Conservation (phyloP, 2,888 invertebrate genomes). For the Endomychus coccineus region DNA sequence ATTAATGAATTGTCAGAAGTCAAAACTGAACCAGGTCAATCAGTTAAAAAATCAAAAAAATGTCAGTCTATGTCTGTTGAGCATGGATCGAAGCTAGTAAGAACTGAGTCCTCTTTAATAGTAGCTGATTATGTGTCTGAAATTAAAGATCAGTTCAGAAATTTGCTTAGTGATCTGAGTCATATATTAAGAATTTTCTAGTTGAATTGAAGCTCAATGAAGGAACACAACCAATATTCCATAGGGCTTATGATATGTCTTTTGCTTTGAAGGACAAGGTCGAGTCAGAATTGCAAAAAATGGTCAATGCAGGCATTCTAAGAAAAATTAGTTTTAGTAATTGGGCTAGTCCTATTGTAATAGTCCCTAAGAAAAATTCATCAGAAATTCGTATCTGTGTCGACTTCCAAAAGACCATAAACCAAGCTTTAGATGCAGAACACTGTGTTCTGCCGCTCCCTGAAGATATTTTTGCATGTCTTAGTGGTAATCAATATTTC, state of each 20-base stretch:
- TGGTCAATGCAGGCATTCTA: slow-evolving; percentile 19
- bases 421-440: slow-evolving; percentile 23
- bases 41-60: too few relatives aligned
- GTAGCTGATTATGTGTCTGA: too few relatives aligned
- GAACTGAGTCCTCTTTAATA: too few relatives aligned
- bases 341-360: slow-evolving; percentile 30
- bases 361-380: slow-evolving; percentile 26
- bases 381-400: slow-evolving; percentile 27
- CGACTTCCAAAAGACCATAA: slow-evolving; percentile 30
- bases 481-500: slow-evolving; percentile 26
- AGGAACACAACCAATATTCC: slow-evolving; percentile 22
- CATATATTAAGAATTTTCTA: slow-evolving; percentile 12
- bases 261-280: slow-evolving; percentile 21
- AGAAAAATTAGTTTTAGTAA: slow-evolving; percentile 20
- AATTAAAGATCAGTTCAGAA: too few relatives aligned
- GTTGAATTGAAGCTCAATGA: slow-evolving; percentile 14
- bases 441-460: slow-evolving; percentile 30
- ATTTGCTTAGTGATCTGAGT: too few relatives aligned
- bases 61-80: too few relatives aligned
- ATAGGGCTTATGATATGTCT: slow-evolving; percentile 23
- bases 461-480: slow-evolving; percentile 29
- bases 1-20: too few relatives aligned
- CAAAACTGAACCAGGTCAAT: too few relatives aligned
- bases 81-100: too few relatives aligned
- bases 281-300: slow-evolving; percentile 21